These are phyloP conservation scores for Tachina grossa DNA, from an alignment of 2,888 invertebrate species.

Conservation along the genomic window DNA sequence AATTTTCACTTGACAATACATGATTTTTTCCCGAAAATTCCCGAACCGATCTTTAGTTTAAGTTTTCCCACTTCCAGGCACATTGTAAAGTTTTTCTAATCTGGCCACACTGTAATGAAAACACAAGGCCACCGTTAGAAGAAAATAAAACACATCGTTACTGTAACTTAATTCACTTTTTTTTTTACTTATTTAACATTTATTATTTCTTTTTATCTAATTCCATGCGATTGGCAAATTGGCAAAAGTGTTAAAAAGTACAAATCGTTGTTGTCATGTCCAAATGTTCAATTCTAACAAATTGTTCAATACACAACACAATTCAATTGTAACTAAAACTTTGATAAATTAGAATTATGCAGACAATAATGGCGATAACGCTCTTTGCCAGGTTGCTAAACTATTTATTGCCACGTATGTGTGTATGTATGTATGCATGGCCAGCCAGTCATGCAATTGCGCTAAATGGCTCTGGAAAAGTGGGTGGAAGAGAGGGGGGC, in stretches of 20 bases:
- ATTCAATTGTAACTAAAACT: conserved; percentile 75
- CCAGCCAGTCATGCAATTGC: conserved; percentile 29
- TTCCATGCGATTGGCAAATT: conserved; percentile 55
- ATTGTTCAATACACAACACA: conserved; percentile 74
- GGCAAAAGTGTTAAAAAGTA: conserved; percentile 69
- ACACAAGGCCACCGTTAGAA: not conserved
- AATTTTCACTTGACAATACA: no score
- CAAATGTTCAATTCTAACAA: conserved; percentile 74
- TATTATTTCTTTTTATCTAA: conserved; percentile 37
- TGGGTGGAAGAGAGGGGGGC: not conserved
- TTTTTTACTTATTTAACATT: conserved; percentile 3
- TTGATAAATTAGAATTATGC: conserved; percentile 77
- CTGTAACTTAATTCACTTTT: conserved; percentile 25
- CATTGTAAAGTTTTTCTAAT: not conserved
- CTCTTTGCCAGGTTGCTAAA: conserved; percentile 41
- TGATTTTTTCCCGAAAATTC: no score
- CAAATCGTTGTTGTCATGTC: conserved; percentile 72
- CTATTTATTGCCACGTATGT: not conserved
- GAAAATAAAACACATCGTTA: not conserved
- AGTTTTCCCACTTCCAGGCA: not conserved
- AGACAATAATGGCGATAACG: conserved; percentile 70
- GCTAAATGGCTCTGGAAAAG: not conserved
- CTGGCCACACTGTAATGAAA: conserved; percentile 31
- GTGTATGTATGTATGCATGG: not conserved
- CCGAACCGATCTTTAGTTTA: not conserved